Conservation (phyloP, 2,888 invertebrate genomes). For the Willowsia nigromaculata region DNA sequence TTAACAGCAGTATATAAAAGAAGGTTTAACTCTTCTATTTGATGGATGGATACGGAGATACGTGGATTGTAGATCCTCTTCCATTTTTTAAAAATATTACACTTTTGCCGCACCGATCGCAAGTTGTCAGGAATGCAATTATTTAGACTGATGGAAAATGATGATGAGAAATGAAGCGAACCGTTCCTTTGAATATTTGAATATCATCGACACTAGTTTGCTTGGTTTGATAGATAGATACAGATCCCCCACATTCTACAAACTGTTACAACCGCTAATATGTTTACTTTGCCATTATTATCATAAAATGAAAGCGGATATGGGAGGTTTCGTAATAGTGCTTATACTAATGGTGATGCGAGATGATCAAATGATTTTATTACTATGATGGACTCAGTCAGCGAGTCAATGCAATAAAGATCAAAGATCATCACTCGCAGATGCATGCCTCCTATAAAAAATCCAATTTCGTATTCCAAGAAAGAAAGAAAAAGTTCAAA, state of each 20-base stretch:
- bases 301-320: not conserved
- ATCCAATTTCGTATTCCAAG: slow-evolving; percentile 3
- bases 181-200: not conserved
- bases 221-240: not conserved
- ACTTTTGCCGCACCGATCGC: no score
- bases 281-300: not conserved
- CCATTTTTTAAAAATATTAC: no score
- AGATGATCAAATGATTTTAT: slow-evolving; percentile 14
- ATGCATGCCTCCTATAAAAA: not conserved
- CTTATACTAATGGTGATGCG: not conserved
- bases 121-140: not conserved
- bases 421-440: not conserved
- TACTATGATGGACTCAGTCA: not conserved
- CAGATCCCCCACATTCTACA: not conserved
- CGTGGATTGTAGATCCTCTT: no score
- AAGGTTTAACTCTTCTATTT: no score
- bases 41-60: no score
- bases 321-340: not conserved
- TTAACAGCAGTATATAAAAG: no score
- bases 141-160: not conserved
- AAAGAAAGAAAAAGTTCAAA: not conserved
- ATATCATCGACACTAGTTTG: not conserved
- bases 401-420: not conserved
- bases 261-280: not conserved
- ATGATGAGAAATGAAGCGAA: not conserved